Percentiles rank a stretch among this genome's conserved stretches.
Evolutionary conservation across 2,113 vertebrate species (phyloP).

Genomic region (Ptyas mucosa): DNA sequence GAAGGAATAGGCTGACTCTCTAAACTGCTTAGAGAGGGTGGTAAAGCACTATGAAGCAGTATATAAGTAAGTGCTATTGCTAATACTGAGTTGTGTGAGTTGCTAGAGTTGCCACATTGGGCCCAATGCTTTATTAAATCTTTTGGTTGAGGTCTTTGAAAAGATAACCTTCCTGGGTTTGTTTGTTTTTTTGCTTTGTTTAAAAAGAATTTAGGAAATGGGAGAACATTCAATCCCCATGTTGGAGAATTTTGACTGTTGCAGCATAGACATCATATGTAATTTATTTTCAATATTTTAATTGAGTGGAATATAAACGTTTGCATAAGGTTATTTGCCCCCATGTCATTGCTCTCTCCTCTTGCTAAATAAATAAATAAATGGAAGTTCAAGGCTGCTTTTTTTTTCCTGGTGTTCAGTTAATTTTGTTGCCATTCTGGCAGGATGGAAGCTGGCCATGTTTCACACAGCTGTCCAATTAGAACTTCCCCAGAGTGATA

Average conservation of each 20-base stretch:
- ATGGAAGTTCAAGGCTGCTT: neutral
- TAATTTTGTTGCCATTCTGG: conserved; percentile 7
- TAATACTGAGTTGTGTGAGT: neutral
- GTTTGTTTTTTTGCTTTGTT: neutral
- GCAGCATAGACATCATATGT: neutral
- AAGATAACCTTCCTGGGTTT: neutral
- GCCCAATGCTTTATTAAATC: neutral
- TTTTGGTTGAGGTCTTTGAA: neutral
- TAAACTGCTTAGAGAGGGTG: too few relatives aligned
- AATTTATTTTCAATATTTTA: neutral
- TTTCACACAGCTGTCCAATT: conserved; percentile 29
- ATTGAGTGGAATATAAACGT: neutral
- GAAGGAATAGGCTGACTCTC: too few relatives aligned
- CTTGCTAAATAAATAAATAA: conserved; percentile 5
- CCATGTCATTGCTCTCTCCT: neutral
- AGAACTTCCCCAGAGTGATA: conserved; percentile 28
- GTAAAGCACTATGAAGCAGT: too few relatives aligned
- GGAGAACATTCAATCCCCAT: neutral
- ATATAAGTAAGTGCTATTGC: too few relatives aligned
- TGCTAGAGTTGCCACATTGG: neutral
- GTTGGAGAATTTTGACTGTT: neutral
- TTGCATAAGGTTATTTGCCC: neutral
- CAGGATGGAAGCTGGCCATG: neutral
- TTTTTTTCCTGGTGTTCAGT: conserved; percentile 26
- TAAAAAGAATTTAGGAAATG: neutral